phyloP scores from a whole-genome alignment of 2,888 invertebrate genomes.

The Hydriomena furcata region DNA sequence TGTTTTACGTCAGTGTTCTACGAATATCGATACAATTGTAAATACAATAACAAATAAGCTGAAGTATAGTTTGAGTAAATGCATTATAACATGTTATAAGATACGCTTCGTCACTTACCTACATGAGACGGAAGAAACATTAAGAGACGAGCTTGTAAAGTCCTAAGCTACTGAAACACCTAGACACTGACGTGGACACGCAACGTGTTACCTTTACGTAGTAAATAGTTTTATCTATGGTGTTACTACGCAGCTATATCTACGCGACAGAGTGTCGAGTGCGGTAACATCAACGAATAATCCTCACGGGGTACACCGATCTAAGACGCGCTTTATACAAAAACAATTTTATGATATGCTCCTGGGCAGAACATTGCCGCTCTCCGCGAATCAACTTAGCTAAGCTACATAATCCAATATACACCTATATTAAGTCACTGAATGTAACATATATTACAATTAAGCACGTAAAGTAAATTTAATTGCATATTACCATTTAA shows the following conservation, averaged over 20 bases:
- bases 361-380: constrained; percentile 38
- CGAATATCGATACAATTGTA: constrained; percentile 52
- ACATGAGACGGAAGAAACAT: constrained; percentile 51
- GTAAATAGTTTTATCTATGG: constrained; percentile 4
- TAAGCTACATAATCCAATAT: constrained; percentile 62
- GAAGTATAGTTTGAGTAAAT: constrained; percentile 64
- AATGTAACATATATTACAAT: constrained; percentile 66
- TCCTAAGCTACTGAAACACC: constrained; percentile 70
- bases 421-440: constrained; percentile 69
- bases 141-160: constrained; percentile 41
- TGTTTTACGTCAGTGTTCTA: constrained; percentile 47
- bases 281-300: constrained; percentile 65
- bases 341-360: constrained; percentile 76
- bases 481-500: constrained; percentile 41
- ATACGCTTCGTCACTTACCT: constrained; percentile 52
- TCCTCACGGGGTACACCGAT: constrained; percentile 48
- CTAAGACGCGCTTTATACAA: constrained; percentile 65
- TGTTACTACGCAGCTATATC: constrained; percentile 65
- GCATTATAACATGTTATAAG: constrained; percentile 47
- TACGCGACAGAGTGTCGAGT: constrained; percentile 63
- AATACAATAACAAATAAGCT: constrained; percentile 64
- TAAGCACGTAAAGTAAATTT: constrained; percentile 55
- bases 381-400: constrained; percentile 52
- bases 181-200: constrained; percentile 69
- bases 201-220: constrained; percentile 39